These are phyloP conservation scores for Nymphalis polychloros DNA, from an alignment of 2,888 invertebrate genomes.

Conservation along the genomic window DNA sequence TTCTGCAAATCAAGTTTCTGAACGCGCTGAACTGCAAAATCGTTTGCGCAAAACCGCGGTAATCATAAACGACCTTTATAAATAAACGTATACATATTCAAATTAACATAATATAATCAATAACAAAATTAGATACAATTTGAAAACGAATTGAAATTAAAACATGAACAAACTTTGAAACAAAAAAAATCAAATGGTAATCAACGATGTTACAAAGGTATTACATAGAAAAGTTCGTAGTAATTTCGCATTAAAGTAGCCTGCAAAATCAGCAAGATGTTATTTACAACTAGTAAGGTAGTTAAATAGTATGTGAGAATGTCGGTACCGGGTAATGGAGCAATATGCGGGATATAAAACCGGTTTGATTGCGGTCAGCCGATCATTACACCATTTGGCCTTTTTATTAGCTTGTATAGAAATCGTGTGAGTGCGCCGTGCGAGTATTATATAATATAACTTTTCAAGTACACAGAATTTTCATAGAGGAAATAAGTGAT, in stretches of 20 bases:
- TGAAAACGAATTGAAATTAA: too few species aligned
- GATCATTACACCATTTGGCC: constrained; percentile 15
- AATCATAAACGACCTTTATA: too few species aligned
- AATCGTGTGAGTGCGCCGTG: constrained; percentile 2
- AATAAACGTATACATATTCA: too few species aligned
- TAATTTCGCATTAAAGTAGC: too few species aligned
- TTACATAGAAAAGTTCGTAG: not conserved
- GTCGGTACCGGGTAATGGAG: constrained; percentile 11
- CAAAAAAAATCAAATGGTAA: not conserved
- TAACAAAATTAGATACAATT: too few species aligned
- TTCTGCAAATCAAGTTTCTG: too few species aligned
- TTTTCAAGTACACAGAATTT: not conserved
- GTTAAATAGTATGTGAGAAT: constrained; percentile 8
- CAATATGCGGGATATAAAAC: constrained; percentile 12
- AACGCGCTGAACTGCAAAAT: too few species aligned
- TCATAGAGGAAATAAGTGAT: not conserved
- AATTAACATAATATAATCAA: too few species aligned
- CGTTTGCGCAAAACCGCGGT: too few species aligned
- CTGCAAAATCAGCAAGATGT: constrained; percentile 1
- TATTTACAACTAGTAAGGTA: constrained; percentile 7
- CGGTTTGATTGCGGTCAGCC: constrained; percentile 15
- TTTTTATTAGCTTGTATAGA: constrained; percentile 3
- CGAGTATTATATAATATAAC: not conserved
- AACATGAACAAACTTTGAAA: not conserved
- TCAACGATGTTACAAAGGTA: not conserved